These are phyloP conservation scores for Clamator glandarius DNA, from an alignment of 2,797 vertebrate genomes.

Conservation along the genomic window DNA sequence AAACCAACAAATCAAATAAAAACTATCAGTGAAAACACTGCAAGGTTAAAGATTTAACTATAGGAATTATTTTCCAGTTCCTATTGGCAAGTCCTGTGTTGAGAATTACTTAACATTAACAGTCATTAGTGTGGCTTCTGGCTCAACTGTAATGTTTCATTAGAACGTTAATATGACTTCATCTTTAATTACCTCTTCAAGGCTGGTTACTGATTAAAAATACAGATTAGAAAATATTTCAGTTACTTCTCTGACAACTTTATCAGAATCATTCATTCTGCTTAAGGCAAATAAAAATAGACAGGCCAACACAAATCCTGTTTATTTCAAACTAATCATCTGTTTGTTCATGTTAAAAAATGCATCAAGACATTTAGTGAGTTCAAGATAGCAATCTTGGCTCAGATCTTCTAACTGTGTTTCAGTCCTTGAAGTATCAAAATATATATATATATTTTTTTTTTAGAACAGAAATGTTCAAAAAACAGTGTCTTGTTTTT, in stretches of 20 bases:
- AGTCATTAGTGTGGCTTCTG: constrained; percentile 24
- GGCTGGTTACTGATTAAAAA: constrained; percentile 26
- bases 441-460: no score
- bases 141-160: not conserved
- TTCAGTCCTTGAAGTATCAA: not conserved
- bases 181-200: constrained; percentile 48
- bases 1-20: not conserved
- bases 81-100: not conserved
- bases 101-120: not conserved
- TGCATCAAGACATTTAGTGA: not conserved
- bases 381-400: not conserved
- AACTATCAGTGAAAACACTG: not conserved
- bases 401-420: not conserved
- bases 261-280: not conserved
- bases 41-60: not conserved
- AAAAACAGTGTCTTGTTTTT: not conserved
- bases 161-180: constrained; percentile 29
- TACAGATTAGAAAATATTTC: constrained; percentile 22
- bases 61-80: not conserved
- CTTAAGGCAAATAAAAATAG: constrained; percentile 25
- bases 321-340: not conserved
- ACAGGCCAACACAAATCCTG: not conserved
- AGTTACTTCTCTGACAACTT: constrained; percentile 17
- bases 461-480: not conserved
- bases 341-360: not conserved